Evolutionary conservation across 2,888 invertebrate species (phyloP).

Genomic region (Brassicogethes aeneus): DNA sequence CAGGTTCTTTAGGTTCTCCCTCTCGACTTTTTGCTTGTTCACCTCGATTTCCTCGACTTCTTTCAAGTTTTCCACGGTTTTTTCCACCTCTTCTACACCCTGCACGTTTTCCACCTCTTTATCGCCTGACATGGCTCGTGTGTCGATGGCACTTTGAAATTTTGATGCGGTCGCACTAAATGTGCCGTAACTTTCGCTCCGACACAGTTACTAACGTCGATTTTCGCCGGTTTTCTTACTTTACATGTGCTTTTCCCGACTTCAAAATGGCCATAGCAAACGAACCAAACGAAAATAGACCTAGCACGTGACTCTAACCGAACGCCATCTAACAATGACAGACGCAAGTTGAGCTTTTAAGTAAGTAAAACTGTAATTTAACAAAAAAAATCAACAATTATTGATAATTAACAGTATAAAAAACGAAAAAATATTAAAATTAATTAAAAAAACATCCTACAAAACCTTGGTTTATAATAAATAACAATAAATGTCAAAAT

Average conservation of each 20-base stretch:
- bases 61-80: neutral
- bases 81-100: neutral
- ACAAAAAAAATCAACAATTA: too few relatives aligned
- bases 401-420: too few relatives aligned
- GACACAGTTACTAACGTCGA: neutral
- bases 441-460: too few relatives aligned
- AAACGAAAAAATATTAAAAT: too few relatives aligned
- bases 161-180: too few relatives aligned
- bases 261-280: constrained; percentile 8
- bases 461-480: too few relatives aligned
- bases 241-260: constrained; percentile 8
- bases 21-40: neutral
- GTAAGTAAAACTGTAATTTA: too few relatives aligned
- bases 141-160: neutral
- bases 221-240: neutral
- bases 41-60: neutral
- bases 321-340: too few relatives aligned
- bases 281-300: constrained; percentile 1
- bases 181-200: neutral
- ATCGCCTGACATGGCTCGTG: neutral
- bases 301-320: constrained; percentile 8
- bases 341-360: too few relatives aligned
- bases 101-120: neutral
- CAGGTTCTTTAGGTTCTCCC: neutral
- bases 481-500: constrained; percentile 59